Percentiles rank a stretch among this genome's conserved stretches.
phyloP scores from a whole-genome alignment of 2,113 vertebrate species.

The Bucco capensis region DNA sequence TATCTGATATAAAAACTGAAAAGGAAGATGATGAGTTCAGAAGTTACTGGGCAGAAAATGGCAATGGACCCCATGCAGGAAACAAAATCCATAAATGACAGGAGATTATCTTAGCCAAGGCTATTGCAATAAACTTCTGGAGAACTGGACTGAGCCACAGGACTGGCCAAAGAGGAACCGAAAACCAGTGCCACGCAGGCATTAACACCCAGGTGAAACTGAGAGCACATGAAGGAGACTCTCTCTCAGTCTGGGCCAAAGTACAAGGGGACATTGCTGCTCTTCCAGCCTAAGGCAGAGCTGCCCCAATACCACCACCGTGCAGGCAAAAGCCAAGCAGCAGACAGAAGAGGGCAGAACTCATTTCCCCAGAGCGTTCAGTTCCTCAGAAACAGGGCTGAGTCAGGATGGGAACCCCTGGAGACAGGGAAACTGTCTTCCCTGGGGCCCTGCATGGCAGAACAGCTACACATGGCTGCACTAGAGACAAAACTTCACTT shows the following conservation, averaged over 20 bases:
- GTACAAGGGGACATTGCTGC: not conserved
- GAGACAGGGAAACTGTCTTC: not conserved
- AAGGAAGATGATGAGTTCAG: not conserved
- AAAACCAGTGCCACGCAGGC: not conserved
- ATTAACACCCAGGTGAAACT: not conserved
- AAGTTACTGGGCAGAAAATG: not conserved
- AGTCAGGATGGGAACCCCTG: not conserved
- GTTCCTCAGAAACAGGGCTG: not conserved
- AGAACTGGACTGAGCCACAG: not conserved
- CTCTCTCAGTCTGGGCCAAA: not conserved
- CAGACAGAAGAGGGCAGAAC: not conserved
- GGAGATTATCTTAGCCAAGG: not conserved
- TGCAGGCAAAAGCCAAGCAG: not conserved
- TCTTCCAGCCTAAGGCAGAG: not conserved
- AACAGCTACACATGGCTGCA: not conserved
- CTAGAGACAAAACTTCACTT: not conserved
- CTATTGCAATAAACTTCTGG: not conserved
- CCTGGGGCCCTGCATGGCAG: not conserved
- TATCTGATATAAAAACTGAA: not conserved
- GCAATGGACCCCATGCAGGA: not conserved
- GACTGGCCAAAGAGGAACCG: not conserved
- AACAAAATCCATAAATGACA: not conserved
- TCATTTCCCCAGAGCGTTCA: not conserved
- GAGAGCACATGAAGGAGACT: not conserved
- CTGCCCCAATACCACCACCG: not conserved